These are phyloP conservation scores for Magallana ariakensis DNA, from an alignment of 1,140 invertebrate genomes.

Conservation along the genomic window DNA sequence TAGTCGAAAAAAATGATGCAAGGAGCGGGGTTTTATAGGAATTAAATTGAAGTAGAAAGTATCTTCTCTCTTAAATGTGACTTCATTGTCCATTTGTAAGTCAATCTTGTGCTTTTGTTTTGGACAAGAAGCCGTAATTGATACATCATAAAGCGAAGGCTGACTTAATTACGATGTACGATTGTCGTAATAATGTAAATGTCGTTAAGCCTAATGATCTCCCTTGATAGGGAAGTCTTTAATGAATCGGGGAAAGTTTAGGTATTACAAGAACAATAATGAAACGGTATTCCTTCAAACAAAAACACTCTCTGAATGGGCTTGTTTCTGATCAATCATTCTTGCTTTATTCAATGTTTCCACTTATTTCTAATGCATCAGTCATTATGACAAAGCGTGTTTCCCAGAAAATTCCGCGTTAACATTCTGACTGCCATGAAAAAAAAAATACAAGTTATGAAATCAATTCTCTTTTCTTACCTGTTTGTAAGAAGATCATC, in stretches of 20 bases:
- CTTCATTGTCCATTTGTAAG: conserved; percentile 34
- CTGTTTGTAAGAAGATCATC: too few species aligned
- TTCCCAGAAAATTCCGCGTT: not conserved
- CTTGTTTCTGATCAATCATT: conserved; percentile 12
- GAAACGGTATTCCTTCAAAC: conserved; percentile 17
- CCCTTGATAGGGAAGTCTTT: not conserved
- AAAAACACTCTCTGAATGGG: not conserved
- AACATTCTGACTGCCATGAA: too few species aligned
- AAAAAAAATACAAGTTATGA: too few species aligned
- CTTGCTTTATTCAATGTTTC: not conserved
- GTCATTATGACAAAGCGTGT: not conserved
- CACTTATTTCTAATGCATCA: not conserved
- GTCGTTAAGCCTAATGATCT: conserved; percentile 21
- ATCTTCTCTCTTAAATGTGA: conserved; percentile 20
- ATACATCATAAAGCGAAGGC: conserved; percentile 3
- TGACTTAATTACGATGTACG: not conserved
- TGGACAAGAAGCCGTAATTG: conserved; percentile 1
- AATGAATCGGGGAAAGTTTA: not conserved
- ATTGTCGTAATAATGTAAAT: not conserved
- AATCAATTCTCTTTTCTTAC: too few species aligned
- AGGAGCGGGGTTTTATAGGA: conserved; percentile 32
- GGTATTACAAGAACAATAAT: not conserved
- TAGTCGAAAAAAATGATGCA: conserved; percentile 25
- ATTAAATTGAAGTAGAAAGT: conserved; percentile 31
- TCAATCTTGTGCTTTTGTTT: conserved; percentile 22